A percentile compares a stretch with the other conserved stretches of the same genome.
phyloP scores from a whole-genome alignment of 2,113 vertebrate genomes.

The Vidua macroura region DNA sequence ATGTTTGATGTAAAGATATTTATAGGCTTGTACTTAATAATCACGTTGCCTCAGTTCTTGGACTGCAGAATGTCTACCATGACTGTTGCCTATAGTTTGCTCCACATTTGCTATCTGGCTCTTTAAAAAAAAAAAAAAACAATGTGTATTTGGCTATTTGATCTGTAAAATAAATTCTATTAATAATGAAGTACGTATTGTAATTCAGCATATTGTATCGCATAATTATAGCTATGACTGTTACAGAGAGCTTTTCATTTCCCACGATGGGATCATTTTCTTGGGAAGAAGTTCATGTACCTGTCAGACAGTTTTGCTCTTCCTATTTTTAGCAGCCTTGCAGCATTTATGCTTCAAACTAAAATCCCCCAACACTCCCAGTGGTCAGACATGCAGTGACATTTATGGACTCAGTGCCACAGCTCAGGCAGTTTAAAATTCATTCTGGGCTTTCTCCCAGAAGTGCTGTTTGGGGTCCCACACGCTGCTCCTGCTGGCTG shows the following conservation, averaged over 20 bases:
- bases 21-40: slow-evolving; percentile 54
- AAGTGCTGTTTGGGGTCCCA: not conserved
- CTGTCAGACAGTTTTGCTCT: slow-evolving; percentile 26
- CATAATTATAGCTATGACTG: slow-evolving; percentile 24
- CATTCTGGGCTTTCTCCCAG: not conserved
- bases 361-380: not conserved
- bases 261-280: not conserved
- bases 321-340: not conserved
- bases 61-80: slow-evolving; percentile 57
- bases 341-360: not conserved
- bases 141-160: slow-evolving; percentile 58
- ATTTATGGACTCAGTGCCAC: not conserved
- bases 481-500: not conserved
- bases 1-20: slow-evolving; percentile 64
- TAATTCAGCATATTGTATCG: slow-evolving; percentile 50
- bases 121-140: not conserved
- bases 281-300: not conserved
- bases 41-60: slow-evolving; percentile 56
- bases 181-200: slow-evolving; percentile 45
- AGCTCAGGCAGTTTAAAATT: not conserved
- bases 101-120: slow-evolving; percentile 54
- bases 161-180: slow-evolving; percentile 62
- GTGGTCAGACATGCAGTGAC: not conserved
- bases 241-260: not conserved
- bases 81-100: slow-evolving; percentile 61